Conservation (phyloP, 1,140 invertebrate genomes). For the Caenorhabditis latens region DNA sequence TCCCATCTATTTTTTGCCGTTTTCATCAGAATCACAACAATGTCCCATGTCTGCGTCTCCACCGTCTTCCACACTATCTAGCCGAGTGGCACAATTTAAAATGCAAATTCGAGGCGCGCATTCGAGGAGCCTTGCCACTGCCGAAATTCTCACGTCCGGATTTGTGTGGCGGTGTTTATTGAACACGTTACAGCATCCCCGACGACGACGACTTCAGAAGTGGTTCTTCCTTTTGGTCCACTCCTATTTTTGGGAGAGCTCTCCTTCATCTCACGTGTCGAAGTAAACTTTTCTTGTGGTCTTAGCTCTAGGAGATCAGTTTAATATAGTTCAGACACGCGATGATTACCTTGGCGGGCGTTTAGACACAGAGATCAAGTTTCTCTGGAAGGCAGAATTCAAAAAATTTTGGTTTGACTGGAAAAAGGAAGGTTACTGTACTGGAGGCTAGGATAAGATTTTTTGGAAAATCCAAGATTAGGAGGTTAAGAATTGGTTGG, state of each 20-base stretch:
- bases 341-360: neutral
- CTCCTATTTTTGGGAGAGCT: neutral
- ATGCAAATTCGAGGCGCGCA: slow-evolving; percentile 39
- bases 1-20: slow-evolving; percentile 24
- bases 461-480: no score
- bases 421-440: neutral
- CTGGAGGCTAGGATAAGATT: neutral
- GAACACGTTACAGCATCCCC: slow-evolving; percentile 40
- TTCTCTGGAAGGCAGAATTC: neutral
- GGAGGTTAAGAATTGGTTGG: neutral
- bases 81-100: slow-evolving; percentile 46
- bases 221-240: slow-evolving; percentile 32
- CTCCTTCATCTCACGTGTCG: neutral
- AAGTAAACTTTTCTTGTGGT: neutral
- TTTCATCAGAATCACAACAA: slow-evolving; percentile 54
- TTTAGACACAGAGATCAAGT: slow-evolving; percentile 11
- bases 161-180: slow-evolving; percentile 50
- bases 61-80: neutral
- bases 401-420: neutral
- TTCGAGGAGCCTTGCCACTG: neutral
- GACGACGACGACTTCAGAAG: neutral
- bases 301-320: neutral
- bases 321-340: slow-evolving; percentile 47
- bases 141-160: slow-evolving; percentile 55
- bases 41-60: slow-evolving; percentile 18